A percentile compares a stretch with the other conserved stretches of the same genome.
Evolutionary conservation across 2,113 vertebrate species (phyloP).

Genomic region (Percina caprodes): DNA sequence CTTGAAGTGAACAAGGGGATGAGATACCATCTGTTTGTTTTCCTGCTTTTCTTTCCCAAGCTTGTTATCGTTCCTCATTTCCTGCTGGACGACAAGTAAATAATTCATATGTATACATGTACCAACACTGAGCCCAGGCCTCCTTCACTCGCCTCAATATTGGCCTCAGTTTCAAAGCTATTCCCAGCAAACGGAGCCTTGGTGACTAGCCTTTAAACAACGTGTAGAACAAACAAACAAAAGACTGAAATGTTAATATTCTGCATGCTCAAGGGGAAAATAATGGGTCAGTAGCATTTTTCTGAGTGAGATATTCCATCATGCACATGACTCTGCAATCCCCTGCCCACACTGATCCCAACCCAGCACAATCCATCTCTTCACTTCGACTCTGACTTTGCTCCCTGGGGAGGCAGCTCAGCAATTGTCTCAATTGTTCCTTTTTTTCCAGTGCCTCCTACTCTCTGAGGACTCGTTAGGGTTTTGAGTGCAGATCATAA

Average conservation of each 20-base stretch:
- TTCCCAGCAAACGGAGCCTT: slow-evolving; percentile 52
- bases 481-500: slow-evolving; percentile 63
- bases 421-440: slow-evolving; percentile 66
- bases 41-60: slow-evolving; percentile 81
- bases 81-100: slow-evolving; percentile 80
- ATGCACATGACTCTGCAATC: slow-evolving; percentile 67
- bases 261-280: slow-evolving; percentile 28
- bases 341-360: slow-evolving; percentile 56
- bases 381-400: slow-evolving; percentile 47
- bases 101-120: slow-evolving; percentile 79
- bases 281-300: slow-evolving; percentile 60
- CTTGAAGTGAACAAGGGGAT: slow-evolving; percentile 37
- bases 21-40: slow-evolving; percentile 79
- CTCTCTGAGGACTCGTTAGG: slow-evolving; percentile 60
- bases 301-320: slow-evolving; percentile 60
- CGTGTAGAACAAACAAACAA: slow-evolving; percentile 68
- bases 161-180: slow-evolving; percentile 69
- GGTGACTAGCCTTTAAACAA: slow-evolving; percentile 54
- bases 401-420: slow-evolving; percentile 60
- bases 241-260: slow-evolving; percentile 52
- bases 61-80: slow-evolving; percentile 83
- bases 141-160: slow-evolving; percentile 43
- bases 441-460: slow-evolving; percentile 54
- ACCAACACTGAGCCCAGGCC: slow-evolving; percentile 61
- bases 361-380: slow-evolving; percentile 69